Evolutionary conservation across 2,888 invertebrate genomes (phyloP), one percentile per base, ranked within the genome.

Genomic region (Tipula vernalis): DNA sequence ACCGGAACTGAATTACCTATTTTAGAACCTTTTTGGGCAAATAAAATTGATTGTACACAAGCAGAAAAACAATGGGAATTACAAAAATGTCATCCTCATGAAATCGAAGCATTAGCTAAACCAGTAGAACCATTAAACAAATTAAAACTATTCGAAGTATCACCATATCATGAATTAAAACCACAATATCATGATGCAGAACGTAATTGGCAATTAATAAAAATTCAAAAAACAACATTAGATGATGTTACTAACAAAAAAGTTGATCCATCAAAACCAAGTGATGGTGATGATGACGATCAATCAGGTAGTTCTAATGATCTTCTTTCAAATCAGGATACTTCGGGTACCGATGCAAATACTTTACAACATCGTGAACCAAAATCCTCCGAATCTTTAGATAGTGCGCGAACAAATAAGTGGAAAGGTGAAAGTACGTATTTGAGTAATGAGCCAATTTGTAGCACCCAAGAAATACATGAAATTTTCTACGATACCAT

Each of bases 161-260:
- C 71, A 28, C 71, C 71, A 71, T 71, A 71, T 71, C 71, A 71
- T 71, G 71, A 71, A 71, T 28, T 71, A 86, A 95, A 94, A 90
- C 91, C 92, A 89, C 88, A 93, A 28, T 95, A 95, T 89, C 93
- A 94, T 89, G 94, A 95, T 89, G 95, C 94, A 51, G 95, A 96
- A 92, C 93, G 93, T 88, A 91, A 92, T 88, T 94, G 94, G 90
- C 71, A 71, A 10, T 71, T 71, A 71, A 71, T 71, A 28, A 71
- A 71, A 71, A 6, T 71, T 71, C 71, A 71, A 71, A 71, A 71
- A 71, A 28, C 71, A 71, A 71, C 71, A 71, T 71, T 71, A 6
- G 71, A 71, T 28, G 28, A 28, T 71, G 84, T 84, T 41, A 84
- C 84, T 84, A 36, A 84, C 41, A 84, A 84, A 84, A 13, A 28